Evolutionary conservation across 2,888 invertebrate species (phyloP).

Genomic region (Sinopyrophorus schimmeli): DNA sequence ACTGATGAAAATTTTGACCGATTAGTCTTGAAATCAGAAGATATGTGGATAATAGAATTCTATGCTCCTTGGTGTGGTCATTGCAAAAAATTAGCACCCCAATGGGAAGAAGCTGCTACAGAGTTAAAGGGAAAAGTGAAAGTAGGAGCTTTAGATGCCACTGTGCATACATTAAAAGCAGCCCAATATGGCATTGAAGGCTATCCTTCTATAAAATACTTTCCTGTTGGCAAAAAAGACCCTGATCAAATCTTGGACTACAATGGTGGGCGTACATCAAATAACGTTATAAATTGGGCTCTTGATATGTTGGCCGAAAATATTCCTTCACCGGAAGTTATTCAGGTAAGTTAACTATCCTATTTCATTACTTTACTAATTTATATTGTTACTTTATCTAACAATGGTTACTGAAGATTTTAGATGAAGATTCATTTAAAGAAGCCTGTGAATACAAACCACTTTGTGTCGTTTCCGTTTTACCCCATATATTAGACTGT

Average conservation of each 20-base stretch:
- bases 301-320: constrained; percentile 83
- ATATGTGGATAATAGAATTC: constrained; percentile 97
- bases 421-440: constrained; percentile 64
- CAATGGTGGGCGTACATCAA: constrained; percentile 87
- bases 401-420: constrained; percentile 48
- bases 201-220: constrained; percentile 96
- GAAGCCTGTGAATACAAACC: constrained; percentile 81
- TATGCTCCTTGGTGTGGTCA: constrained; percentile 98
- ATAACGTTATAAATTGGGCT: constrained; percentile 91
- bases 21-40: constrained; percentile 87
- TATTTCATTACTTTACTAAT: constrained; percentile 5
- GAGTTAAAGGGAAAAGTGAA: constrained; percentile 96
- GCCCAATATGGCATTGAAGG: constrained; percentile 85
- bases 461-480: constrained; percentile 85
- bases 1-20: constrained; percentile 96
- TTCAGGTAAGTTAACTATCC: constrained; percentile 61
- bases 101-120: constrained; percentile 93
- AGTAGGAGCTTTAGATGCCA: constrained; percentile 95
- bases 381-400: constrained; percentile 1
- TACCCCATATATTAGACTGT: constrained; percentile 96
- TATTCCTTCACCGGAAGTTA: constrained; percentile 85
- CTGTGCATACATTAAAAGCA: constrained; percentile 82
- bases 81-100: constrained; percentile 94
- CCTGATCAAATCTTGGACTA: constrained; percentile 77
- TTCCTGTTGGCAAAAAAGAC: constrained; percentile 75